Evolutionary conservation across 1,140 invertebrate genomes (phyloP).

Genomic region (Hirudo medicinalis): DNA sequence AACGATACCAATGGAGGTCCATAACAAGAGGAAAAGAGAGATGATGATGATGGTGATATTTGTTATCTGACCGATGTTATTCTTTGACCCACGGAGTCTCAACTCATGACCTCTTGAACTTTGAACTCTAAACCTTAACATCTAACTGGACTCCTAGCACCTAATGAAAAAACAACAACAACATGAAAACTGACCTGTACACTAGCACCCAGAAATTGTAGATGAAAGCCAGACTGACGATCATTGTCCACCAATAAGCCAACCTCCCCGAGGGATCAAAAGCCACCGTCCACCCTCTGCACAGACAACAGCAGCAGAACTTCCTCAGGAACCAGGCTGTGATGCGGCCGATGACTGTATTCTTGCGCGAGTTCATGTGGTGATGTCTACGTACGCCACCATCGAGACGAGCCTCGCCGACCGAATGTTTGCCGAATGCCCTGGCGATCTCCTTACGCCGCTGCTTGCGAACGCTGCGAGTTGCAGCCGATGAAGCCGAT

Average conservation of each 20-base stretch:
- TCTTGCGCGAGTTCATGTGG: conserved; percentile 34
- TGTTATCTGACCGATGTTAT: too few relatives aligned
- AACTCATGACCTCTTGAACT: too few relatives aligned
- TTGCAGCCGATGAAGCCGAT: neutral
- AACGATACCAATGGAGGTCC: neutral
- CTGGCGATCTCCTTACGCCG: conserved; percentile 36
- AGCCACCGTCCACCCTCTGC: conserved; percentile 52
- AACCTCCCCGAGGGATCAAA: conserved; percentile 42
- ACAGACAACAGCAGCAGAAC: conserved; percentile 24
- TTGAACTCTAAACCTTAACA: too few relatives aligned
- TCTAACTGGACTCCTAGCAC: too few relatives aligned
- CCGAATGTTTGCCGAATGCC: conserved; percentile 35
- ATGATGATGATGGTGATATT: conserved; percentile 5
- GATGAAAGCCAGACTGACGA: conserved; percentile 89
- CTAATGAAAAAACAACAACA: too few relatives aligned
- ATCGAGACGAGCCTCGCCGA: conserved; percentile 26
- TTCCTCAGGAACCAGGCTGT: conserved; percentile 30
- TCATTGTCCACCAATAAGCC: conserved; percentile 45
- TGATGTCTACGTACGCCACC: conserved; percentile 24
- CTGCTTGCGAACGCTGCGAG: conserved; percentile 29
- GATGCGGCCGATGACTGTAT: conserved; percentile 34
- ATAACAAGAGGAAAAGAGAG: neutral
- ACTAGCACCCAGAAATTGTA: conserved; percentile 73
- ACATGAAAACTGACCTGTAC: conserved; percentile 11
- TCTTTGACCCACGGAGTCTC: too few relatives aligned